These are phyloP conservation scores for Hyla sarda DNA, from an alignment of 2,113 vertebrate genomes.

Conservation along the genomic window DNA sequence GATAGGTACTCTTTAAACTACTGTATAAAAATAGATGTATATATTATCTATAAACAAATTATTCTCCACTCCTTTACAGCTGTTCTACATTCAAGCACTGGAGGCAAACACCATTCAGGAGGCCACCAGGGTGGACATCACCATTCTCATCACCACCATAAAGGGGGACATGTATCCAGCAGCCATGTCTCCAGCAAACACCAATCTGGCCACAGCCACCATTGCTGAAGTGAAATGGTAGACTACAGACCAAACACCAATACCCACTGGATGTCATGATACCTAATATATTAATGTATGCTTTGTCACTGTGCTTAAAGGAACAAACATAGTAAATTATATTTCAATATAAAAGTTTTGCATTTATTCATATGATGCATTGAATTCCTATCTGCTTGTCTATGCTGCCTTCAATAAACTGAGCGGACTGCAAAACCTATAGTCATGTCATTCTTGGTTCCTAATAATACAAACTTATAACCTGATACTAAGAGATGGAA, in stretches of 20 bases:
- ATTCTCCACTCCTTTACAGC: not conserved
- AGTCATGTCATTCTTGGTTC: not conserved
- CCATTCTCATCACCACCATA: not conserved
- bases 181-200: not conserved
- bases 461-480: not conserved
- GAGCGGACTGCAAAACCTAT: not conserved
- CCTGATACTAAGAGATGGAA: too few species aligned
- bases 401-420: not conserved
- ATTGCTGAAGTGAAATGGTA: not conserved
- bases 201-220: not conserved
- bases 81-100: conserved; percentile 30
- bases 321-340: not conserved
- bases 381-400: not conserved
- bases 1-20: too few species aligned
- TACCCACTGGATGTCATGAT: not conserved
- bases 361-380: not conserved
- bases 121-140: conserved; percentile 27
- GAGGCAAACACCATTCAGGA: conserved; percentile 9
- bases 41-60: not conserved
- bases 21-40: not conserved
- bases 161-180: not conserved
- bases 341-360: not conserved
- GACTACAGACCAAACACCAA: not conserved
- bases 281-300: not conserved
- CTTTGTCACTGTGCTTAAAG: not conserved